Conservation (phyloP, 2,113 vertebrate species). For the Dolichotis patagonum region DNA sequence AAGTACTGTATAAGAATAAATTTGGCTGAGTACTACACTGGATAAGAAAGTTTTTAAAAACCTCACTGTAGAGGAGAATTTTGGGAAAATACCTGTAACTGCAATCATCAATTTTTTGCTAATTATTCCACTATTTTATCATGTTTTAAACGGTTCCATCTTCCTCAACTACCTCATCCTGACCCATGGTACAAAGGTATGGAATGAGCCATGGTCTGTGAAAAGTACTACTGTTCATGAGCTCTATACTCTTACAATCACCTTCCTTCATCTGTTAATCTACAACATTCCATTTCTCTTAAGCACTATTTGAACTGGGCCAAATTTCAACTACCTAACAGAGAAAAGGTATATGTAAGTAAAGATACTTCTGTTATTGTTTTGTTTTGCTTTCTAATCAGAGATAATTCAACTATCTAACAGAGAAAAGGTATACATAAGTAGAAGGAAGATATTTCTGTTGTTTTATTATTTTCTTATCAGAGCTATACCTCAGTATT, state of each 20-base stretch:
- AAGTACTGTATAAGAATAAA: not conserved
- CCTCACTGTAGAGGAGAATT: not conserved
- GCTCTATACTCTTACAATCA: not conserved
- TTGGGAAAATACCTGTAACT: not conserved
- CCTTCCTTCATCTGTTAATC: not conserved
- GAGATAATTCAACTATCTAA: constrained; percentile 17
- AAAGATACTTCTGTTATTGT: not conserved
- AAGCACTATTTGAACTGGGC: not conserved
- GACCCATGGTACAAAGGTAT: not conserved
- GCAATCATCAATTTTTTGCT: not conserved
- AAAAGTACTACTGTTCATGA: not conserved
- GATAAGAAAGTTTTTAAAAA: not conserved
- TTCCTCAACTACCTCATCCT: not conserved
- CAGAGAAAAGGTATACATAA: not conserved
- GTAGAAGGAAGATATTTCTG: not conserved
- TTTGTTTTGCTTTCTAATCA: not conserved
- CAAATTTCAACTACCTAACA: constrained; percentile 18
- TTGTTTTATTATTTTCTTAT: not conserved
- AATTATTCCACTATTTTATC: not conserved
- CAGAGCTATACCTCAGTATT: not conserved
- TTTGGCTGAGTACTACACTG: not conserved
- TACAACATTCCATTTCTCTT: not conserved
- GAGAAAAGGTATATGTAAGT: not conserved
- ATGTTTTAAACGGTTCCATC: constrained; percentile 22
- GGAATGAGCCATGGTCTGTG: not conserved